Evolutionary conservation across 2,888 invertebrate species (phyloP).

Genomic region (Tromatobia lineatoria): DNA sequence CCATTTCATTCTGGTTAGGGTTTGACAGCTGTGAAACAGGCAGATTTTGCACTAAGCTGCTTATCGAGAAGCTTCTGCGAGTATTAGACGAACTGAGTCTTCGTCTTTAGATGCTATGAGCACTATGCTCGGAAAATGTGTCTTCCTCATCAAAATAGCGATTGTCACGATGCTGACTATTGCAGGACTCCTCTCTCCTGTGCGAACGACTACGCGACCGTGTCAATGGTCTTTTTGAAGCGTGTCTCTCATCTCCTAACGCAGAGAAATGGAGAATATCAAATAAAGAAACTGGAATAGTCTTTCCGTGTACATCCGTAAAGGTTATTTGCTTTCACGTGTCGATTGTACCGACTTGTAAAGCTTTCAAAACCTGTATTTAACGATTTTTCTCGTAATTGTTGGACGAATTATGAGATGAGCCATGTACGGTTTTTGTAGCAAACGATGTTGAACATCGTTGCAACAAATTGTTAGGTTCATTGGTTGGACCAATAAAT

Average conservation of each 20-base stretch:
- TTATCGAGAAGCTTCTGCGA: neutral
- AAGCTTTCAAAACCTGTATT: constrained; percentile 2
- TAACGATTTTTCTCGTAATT: neutral
- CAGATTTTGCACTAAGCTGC: neutral
- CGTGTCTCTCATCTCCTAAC: constrained; percentile 7
- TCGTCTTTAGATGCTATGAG: neutral
- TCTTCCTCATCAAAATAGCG: constrained; percentile 2
- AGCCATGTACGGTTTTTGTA: constrained; percentile 17
- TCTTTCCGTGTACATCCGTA: neutral
- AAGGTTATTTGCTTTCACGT: neutral
- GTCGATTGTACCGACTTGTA: constrained; percentile 22
- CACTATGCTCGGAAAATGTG: neutral
- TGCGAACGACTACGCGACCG: constrained; percentile 19
- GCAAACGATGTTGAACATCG: constrained; percentile 44
- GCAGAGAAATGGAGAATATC: neutral
- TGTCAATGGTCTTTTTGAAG: constrained; percentile 28
- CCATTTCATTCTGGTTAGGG: neutral
- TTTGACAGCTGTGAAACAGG: neutral
- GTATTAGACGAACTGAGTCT: neutral
- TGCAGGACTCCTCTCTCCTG: constrained; percentile 17
- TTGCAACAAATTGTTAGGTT: constrained; percentile 35
- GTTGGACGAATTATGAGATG: constrained; percentile 38
- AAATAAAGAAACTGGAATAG: neutral
- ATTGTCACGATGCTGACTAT: neutral
- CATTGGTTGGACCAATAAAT: constrained; percentile 47